Percentiles rank a stretch among this genome's conserved stretches.
Evolutionary conservation across 2,888 invertebrate species (phyloP).

Genomic region (Leptopilina syphax): DNA sequence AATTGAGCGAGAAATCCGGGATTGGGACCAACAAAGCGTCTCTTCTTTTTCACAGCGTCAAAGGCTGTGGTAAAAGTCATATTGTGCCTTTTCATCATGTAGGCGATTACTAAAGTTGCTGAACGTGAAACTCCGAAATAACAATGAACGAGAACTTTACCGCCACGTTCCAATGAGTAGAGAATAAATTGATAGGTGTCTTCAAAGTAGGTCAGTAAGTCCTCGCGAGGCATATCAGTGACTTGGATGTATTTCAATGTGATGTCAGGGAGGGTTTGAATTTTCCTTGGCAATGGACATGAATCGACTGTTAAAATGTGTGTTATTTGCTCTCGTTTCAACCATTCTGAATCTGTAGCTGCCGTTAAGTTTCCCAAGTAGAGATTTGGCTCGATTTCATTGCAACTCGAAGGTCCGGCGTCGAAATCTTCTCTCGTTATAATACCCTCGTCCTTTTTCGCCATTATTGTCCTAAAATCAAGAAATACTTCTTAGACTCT

Average conservation of each 20-base stretch:
- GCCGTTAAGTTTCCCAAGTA: conserved; percentile 86
- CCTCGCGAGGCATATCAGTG: conserved; percentile 90
- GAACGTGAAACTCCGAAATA: conserved; percentile 95
- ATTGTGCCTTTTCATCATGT: conserved; percentile 91
- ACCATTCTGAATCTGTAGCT: conserved; percentile 84
- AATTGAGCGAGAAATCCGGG: conserved; percentile 89
- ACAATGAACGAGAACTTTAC: conserved; percentile 91
- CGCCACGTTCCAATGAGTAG: conserved; percentile 81
- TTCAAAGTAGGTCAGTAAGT: conserved; percentile 88
- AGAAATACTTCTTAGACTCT: no score
- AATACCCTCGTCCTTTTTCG: conserved; percentile 54
- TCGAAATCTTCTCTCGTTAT: conserved; percentile 77
- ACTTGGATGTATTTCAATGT: conserved; percentile 88
- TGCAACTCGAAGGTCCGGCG: conserved; percentile 80
- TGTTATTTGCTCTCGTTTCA: conserved; percentile 83
- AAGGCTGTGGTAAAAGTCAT: conserved; percentile 86
- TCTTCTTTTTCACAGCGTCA: conserved; percentile 83
- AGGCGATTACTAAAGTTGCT: conserved; percentile 91
- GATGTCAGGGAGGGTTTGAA: conserved; percentile 83
- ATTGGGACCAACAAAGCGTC: conserved; percentile 88
- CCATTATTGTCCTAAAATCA: conserved; percentile 51
- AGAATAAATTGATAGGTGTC: conserved; percentile 88
- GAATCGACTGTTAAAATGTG: conserved; percentile 91
- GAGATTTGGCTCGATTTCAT: conserved; percentile 79
- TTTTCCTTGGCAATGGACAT: conserved; percentile 87